phyloP scores from a whole-genome alignment of 2,113 vertebrate species.

The Melanotaenia duboulayi region DNA sequence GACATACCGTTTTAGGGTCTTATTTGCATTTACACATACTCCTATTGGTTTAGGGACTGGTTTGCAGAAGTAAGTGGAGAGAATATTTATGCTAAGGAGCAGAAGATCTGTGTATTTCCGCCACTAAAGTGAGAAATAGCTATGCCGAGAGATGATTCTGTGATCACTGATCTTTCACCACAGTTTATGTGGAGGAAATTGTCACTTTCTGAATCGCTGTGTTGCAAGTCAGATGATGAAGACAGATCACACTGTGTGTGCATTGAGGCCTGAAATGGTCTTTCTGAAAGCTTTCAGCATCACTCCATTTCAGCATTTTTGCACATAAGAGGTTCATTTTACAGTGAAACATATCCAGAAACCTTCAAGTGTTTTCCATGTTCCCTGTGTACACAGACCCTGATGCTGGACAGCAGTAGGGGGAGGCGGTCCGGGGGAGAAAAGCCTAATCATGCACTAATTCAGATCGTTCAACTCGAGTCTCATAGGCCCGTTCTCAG shows the following conservation, averaged over 20 bases:
- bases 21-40: background rate
- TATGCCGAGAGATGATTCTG: background rate
- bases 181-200: conserved; percentile 18
- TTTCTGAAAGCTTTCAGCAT: conserved; percentile 51
- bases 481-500: conserved; percentile 14
- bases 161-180: conserved; percentile 15
- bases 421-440: conserved; percentile 53
- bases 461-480: conserved; percentile 48
- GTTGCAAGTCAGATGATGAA: conserved; percentile 13
- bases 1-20: background rate
- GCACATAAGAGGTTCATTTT: conserved; percentile 55
- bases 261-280: conserved; percentile 31
- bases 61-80: no score
- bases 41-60: background rate
- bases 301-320: conserved; percentile 30
- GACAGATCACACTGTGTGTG: conserved; percentile 11
- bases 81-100: no score
- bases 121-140: background rate
- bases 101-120: no score
- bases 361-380: conserved; percentile 27
- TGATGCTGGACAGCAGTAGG: conserved; percentile 18
- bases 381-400: conserved; percentile 18
- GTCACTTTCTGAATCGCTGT: conserved; percentile 11
- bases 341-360: conserved; percentile 47
- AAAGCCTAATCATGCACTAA: conserved; percentile 59